Percentiles rank a stretch among this genome's conserved stretches.
phyloP scores from a whole-genome alignment of 2,888 invertebrate species.

The Thera obeliscata region DNA sequence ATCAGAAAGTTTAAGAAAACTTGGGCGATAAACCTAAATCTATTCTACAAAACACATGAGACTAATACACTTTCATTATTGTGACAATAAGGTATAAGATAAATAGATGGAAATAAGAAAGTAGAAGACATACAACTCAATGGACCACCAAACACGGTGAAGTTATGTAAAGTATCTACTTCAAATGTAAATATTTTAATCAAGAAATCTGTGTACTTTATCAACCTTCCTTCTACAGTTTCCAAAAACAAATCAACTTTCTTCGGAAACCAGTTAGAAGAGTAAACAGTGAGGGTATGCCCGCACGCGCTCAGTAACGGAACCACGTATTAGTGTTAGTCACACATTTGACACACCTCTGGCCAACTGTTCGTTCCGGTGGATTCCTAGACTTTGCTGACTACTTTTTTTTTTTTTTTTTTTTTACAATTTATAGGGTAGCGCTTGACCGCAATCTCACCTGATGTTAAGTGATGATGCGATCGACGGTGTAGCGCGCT shows the following conservation, averaged over 20 bases:
- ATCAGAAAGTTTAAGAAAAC: too few relatives aligned
- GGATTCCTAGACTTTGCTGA: slow-evolving; percentile 59
- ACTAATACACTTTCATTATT: too few relatives aligned
- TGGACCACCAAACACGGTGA: neutral
- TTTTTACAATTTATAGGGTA: too few relatives aligned
- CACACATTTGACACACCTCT: slow-evolving; percentile 61
- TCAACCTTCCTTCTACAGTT: slow-evolving; percentile 12
- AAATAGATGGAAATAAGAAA: too few relatives aligned
- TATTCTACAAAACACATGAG: too few relatives aligned
- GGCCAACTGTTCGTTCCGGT: slow-evolving; percentile 60
- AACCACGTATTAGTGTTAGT: slow-evolving; percentile 64
- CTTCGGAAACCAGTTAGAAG: slow-evolving; percentile 43
- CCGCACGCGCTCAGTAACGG: slow-evolving; percentile 68
- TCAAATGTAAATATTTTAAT: neutral
- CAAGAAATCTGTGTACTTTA: neutral
- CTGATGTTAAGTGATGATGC: too few relatives aligned
- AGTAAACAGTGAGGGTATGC: slow-evolving; percentile 38
- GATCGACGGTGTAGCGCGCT: too few relatives aligned
- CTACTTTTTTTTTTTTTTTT: too few relatives aligned
- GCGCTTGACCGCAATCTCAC: too few relatives aligned
- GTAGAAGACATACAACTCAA: neutral
- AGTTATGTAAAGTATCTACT: neutral
- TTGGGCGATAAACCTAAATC: too few relatives aligned
- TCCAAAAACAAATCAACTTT: slow-evolving; percentile 40
- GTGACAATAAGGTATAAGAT: too few relatives aligned